A percentile compares a stretch with the other conserved stretches of the same genome.
Evolutionary conservation across 2,888 invertebrate genomes (phyloP).

Genomic region (Drosophila barbarae): DNA sequence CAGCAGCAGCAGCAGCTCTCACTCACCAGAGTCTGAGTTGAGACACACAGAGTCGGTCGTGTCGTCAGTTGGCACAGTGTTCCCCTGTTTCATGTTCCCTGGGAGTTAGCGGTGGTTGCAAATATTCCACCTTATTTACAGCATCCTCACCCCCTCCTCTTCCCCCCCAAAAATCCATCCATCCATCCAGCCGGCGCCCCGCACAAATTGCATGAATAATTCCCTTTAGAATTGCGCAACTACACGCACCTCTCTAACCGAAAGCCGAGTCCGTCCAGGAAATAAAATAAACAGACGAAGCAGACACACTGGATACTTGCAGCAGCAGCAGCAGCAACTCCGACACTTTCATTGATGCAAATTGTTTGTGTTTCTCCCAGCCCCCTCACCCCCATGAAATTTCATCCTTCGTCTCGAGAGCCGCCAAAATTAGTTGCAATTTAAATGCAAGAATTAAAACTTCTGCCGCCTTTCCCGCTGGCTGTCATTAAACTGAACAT

Average conservation of each 20-base stretch:
- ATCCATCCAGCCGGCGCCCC: conserved; percentile 6
- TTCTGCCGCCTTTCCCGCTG: conserved; percentile 49
- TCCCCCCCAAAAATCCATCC: conserved; percentile 1
- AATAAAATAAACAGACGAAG: conserved; percentile 64
- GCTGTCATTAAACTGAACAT: conserved; percentile 42
- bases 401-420: conserved; percentile 49
- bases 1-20: conserved; percentile 9
- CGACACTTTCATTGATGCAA: conserved; percentile 71
- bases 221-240: conserved; percentile 73
- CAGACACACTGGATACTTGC: conserved; percentile 2
- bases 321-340: conserved; percentile 16
- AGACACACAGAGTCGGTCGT: conserved; percentile 11
- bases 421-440: conserved; percentile 72
- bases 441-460: conserved; percentile 63
- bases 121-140: conserved; percentile 11
- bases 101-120: neutral
- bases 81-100: neutral
- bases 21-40: conserved; percentile 7
- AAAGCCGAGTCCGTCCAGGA: conserved; percentile 29
- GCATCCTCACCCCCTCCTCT: neutral
- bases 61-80: conserved; percentile 5
- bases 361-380: conserved; percentile 66
- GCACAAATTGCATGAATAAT: conserved; percentile 75
- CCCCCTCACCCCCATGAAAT: conserved; percentile 48
- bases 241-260: conserved; percentile 40